Conservation (phyloP, 2,113 vertebrate species). For the Pleuronectes platessa region DNA sequence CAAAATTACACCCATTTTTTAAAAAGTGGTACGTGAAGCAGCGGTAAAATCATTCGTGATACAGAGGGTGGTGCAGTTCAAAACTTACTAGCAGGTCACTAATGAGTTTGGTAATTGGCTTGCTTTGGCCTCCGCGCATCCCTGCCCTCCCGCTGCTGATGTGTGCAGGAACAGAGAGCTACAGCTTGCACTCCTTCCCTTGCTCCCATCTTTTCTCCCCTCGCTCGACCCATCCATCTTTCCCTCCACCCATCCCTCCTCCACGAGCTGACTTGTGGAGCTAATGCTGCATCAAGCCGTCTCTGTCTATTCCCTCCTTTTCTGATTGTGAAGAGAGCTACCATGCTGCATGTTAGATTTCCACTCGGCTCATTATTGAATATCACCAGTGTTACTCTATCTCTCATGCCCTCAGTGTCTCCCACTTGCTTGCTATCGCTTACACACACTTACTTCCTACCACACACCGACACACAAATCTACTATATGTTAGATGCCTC, state of each 20-base stretch:
- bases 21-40: not conserved
- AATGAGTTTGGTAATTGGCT: slow-evolving; percentile 85
- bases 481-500: slow-evolving; percentile 56
- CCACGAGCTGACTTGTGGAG: slow-evolving; percentile 33
- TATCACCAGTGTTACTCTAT: slow-evolving; percentile 49
- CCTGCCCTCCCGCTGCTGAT: slow-evolving; percentile 71
- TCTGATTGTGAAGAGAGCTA: slow-evolving; percentile 34
- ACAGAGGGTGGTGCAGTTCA: slow-evolving; percentile 67
- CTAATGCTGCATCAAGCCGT: slow-evolving; percentile 41
- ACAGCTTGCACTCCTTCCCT: slow-evolving; percentile 24
- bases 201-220: slow-evolving; percentile 7
- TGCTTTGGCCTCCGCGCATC: slow-evolving; percentile 65
- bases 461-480: slow-evolving; percentile 21
- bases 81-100: slow-evolving; percentile 76
- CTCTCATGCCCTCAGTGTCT: slow-evolving; percentile 22
- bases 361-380: slow-evolving; percentile 39
- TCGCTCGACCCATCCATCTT: slow-evolving; percentile 14
- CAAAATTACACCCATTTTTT: not conserved
- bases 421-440: slow-evolving; percentile 38
- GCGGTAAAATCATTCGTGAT: slow-evolving; percentile 65
- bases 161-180: slow-evolving; percentile 64
- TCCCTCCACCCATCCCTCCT: slow-evolving; percentile 30
- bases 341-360: slow-evolving; percentile 43
- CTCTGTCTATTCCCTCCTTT: slow-evolving; percentile 35
- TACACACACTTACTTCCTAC: slow-evolving; percentile 15